Percentiles rank a stretch among this genome's conserved stretches.
These are phyloP conservation scores for Phyllopteryx taeniolatus DNA, from an alignment of 2,113 vertebrate species.

Conservation along the genomic window DNA sequence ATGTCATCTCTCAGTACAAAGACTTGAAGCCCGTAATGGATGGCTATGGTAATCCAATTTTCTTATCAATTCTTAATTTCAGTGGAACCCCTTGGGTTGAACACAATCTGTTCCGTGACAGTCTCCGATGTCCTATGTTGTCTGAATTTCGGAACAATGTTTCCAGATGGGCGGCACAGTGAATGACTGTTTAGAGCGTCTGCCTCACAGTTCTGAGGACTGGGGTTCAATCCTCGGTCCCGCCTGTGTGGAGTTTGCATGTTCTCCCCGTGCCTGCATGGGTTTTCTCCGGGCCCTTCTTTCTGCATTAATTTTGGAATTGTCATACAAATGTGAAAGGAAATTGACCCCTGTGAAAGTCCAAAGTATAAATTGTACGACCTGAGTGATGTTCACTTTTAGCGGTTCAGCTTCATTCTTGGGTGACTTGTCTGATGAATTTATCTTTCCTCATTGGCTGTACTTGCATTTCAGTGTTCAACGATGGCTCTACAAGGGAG, in stretches of 20 bases:
- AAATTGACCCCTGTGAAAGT: not conserved
- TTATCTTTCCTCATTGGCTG: conserved; percentile 12
- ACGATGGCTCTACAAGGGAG: conserved; percentile 91
- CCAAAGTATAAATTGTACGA: not conserved
- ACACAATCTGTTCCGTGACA: not conserved
- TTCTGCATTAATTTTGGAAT: no score
- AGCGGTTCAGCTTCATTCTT: not conserved
- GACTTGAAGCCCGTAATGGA: conserved; percentile 97
- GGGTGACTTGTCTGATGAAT: not conserved
- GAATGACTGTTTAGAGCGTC: no score
- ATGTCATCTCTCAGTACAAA: conserved; percentile 91
- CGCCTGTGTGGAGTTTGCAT: no score
- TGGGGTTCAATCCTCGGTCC: no score
- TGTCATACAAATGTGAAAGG: not conserved
- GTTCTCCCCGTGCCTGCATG: no score
- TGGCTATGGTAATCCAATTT: conserved; percentile 80
- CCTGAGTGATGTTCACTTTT: not conserved
- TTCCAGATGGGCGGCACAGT: no score
- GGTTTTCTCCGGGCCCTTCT: no score
- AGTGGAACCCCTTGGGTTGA: not conserved
- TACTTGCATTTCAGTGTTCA: conserved; percentile 84
- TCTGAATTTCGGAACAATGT: no score
- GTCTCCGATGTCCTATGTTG: no score
- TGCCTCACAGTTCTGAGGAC: no score
- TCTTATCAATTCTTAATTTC: not conserved